A percentile compares a stretch with the other conserved stretches of the same genome.
Evolutionary conservation across 2,888 invertebrate species (phyloP).

Genomic region (Ectropis crepuscularia): DNA sequence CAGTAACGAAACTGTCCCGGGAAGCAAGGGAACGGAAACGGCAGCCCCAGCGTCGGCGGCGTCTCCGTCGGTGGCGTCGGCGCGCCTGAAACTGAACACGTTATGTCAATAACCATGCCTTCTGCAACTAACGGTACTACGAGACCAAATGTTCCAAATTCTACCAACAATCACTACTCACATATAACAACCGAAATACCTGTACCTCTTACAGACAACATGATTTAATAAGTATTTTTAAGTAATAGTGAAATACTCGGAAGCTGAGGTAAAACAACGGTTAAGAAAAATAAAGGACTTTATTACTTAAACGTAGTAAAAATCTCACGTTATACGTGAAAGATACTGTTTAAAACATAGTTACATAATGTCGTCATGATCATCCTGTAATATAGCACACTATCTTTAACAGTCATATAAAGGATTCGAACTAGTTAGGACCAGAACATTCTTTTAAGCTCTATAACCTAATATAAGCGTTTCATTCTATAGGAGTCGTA

Average conservation of each 20-base stretch:
- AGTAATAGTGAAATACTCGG: background rate
- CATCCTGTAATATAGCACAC: background rate
- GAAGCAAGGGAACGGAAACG: slow-evolving; percentile 79
- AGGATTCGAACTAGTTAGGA: background rate
- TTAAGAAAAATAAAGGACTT: slow-evolving; percentile 1
- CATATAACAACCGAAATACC: too few species aligned
- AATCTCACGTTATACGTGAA: slow-evolving; percentile 5
- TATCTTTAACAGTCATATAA: too few species aligned
- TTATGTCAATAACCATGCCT: slow-evolving; percentile 50
- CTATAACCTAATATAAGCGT: background rate
- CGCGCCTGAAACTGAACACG: slow-evolving; percentile 71
- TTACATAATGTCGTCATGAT: background rate
- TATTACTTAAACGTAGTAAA: background rate
- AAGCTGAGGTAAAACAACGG: background rate
- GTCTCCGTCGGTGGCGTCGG: slow-evolving; percentile 54
- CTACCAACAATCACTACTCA: background rate
- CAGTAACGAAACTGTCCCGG: slow-evolving; percentile 81
- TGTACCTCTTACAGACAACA: too few species aligned
- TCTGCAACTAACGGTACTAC: background rate
- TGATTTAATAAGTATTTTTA: too few species aligned
- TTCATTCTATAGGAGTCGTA: background rate
- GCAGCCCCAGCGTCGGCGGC: slow-evolving; percentile 74
- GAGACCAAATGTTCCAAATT: background rate
- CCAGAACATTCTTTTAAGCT: background rate
- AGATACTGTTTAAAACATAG: background rate